Conservation (phyloP, 1,140 invertebrate species). For the Brachionus angularis region DNA sequence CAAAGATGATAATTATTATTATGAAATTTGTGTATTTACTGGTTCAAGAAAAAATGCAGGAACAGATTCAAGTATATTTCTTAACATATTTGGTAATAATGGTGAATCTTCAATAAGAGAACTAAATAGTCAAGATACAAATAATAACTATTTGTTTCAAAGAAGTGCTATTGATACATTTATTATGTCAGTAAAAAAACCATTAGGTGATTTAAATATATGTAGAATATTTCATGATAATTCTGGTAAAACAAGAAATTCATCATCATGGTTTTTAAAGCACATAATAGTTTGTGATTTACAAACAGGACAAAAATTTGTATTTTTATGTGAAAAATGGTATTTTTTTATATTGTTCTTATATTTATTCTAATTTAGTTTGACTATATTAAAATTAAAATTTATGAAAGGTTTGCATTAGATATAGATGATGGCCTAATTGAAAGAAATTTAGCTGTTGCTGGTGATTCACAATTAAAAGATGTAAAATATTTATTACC, state of each 20-base stretch:
- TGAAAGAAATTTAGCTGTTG: conserved; percentile 61
- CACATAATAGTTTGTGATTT: conserved; percentile 61
- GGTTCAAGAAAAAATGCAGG: conserved; percentile 52
- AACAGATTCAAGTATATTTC: conserved; percentile 53
- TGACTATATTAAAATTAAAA: no score
- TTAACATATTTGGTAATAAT: conserved; percentile 47
- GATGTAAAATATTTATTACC: conserved; percentile 61
- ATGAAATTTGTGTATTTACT: conserved; percentile 51
- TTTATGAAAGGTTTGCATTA: conserved; percentile 62
- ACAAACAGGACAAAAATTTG: conserved; percentile 60
- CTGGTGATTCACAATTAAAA: conserved; percentile 58
- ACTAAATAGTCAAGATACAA: conserved; percentile 51
- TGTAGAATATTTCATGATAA: conserved; percentile 63
- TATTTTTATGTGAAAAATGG: conserved; percentile 61
- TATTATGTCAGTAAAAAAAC: conserved; percentile 49
- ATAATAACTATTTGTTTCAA: conserved; percentile 46
- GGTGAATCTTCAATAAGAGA: conserved; percentile 50
- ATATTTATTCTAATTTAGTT: no score
- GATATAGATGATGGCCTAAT: conserved; percentile 63
- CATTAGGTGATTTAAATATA: conserved; percentile 60
- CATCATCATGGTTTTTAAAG: conserved; percentile 61
- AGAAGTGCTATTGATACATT: conserved; percentile 60
- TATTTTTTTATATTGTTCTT: no score
- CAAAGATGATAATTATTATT: conserved; percentile 46
- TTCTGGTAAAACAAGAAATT: conserved; percentile 58